Percentiles rank a stretch among this genome's conserved stretches.
phyloP scores from a whole-genome alignment of 2,888 invertebrate species.

The Drosophila robusta region DNA sequence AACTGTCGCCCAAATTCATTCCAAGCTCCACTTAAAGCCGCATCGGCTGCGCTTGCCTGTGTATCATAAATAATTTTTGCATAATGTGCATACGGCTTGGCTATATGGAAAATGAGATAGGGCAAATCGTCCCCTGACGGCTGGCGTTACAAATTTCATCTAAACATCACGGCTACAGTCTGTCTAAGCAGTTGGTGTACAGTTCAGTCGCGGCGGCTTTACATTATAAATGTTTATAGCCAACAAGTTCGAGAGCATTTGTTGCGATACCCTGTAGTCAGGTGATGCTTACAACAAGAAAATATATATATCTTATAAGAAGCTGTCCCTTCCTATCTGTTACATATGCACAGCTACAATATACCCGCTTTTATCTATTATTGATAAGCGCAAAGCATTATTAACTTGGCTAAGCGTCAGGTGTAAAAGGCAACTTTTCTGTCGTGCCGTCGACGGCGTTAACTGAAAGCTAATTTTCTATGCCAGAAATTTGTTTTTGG shows the following conservation, averaged over 20 bases:
- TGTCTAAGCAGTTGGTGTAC: conserved; percentile 20
- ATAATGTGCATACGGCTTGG: conserved; percentile 69
- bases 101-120: conserved; percentile 49
- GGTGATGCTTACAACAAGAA: too few species aligned
- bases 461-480: conserved; percentile 69
- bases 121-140: conserved; percentile 23
- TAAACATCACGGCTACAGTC: conserved; percentile 13
- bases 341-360: too few species aligned
- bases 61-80: conserved; percentile 69
- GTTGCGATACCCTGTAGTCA: background rate
- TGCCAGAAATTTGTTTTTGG: conserved; percentile 61
- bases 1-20: conserved; percentile 12
- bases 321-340: too few species aligned
- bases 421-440: conserved; percentile 47
- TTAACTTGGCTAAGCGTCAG: conserved; percentile 32
- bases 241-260: conserved; percentile 1
- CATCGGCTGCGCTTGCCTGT: conserved; percentile 44
- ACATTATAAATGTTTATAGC: conserved; percentile 51
- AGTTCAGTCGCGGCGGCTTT: conserved; percentile 43
- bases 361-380: too few species aligned
- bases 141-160: conserved; percentile 16
- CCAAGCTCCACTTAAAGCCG: conserved; percentile 36
- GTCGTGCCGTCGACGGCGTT: conserved; percentile 39
- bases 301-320: too few species aligned
- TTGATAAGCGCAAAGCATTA: background rate